These are phyloP conservation scores for Mechanitis mazaeus DNA, from an alignment of 2,888 invertebrate genomes.

Conservation along the genomic window DNA sequence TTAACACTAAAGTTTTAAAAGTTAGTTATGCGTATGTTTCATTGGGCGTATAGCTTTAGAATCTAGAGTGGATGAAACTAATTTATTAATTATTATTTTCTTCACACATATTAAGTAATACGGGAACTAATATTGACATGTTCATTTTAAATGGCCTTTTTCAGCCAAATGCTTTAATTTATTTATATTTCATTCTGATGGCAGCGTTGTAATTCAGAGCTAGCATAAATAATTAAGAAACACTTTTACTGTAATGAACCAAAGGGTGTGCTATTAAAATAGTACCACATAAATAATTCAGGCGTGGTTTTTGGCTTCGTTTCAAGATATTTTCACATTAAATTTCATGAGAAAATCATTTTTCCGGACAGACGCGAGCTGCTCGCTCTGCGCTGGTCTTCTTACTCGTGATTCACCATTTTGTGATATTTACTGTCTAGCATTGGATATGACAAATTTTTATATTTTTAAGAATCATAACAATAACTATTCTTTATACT, in stretches of 20 bases:
- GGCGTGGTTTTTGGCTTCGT: constrained; percentile 68
- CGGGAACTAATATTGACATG: too few species aligned
- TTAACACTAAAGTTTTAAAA: too few species aligned
- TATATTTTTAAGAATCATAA: too few species aligned
- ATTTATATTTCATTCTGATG: constrained; percentile 36
- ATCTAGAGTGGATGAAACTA: too few species aligned
- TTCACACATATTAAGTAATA: too few species aligned
- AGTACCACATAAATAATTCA: constrained; percentile 74
- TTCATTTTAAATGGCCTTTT: constrained; percentile 9
- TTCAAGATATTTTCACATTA: constrained; percentile 75
- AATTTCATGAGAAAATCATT: constrained; percentile 75
- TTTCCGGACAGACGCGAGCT: constrained; percentile 48
- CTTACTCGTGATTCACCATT: constrained; percentile 47
- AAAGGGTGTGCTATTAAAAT: constrained; percentile 71
- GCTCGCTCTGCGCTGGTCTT: constrained; percentile 22
- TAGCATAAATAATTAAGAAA: constrained; percentile 65
- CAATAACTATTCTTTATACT: too few species aligned
- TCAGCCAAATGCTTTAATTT: constrained; percentile 27
- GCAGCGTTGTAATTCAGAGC: constrained; percentile 44
- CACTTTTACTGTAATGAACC: constrained; percentile 68
- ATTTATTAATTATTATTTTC: too few species aligned
- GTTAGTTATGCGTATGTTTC: too few species aligned
- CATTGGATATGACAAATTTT: constrained; percentile 10
- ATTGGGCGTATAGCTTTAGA: too few species aligned
- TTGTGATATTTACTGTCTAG: constrained; percentile 28